Evolutionary conservation across 2,797 vertebrate species (phyloP), one percentile per base, ranked within the genome.

Genomic region (Micropoecilia bifurca): DNA sequence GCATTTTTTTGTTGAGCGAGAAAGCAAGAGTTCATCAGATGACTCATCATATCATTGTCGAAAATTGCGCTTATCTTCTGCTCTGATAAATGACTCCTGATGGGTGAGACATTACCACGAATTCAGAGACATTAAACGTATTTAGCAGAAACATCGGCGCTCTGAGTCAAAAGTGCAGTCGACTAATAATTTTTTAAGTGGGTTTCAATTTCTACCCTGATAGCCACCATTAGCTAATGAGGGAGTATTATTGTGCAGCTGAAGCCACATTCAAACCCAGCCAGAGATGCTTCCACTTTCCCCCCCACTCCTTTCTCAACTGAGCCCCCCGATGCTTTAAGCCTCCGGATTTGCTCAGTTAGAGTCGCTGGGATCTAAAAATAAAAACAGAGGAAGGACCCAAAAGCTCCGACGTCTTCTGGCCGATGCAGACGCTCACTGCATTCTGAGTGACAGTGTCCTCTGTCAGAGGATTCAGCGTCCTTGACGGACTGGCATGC

Each of bases 321-420:
- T 82, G 84, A 82, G 75, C 66, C 77, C 76, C 82, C 80, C 3
- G 88, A 83, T 85, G 79, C 77, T 87, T 85, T 85, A 78, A 90
- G 90, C 83, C 72, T 74, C 1, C 78, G 85, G 86, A 88, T 91
- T 90, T 88, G 85, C 81, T 81, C 83, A 74, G 88, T 87, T 86
- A 71, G 84, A 80, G 80, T 39, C 76, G 74, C 71, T 45, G 4
- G 30, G 33, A 75, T 72, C 91, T 94, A 92, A 93, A 94, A 93
- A 95, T 94, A 95, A 92, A 91, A 82, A 80, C 77, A 84, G 85
- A 90, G 77, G 83, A 90, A 82, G 36, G 76, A 86, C 80, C 86
- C 69, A 71, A 83, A 82, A 83, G 82, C 82, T 83, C 55, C 1
- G 20, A 69, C 28, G 72, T 81, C 82, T 77, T 81, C 80, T 77